Base-by-base conservation (phyloP, 2,797 vertebrate genomes). In the Bufotes viridis region DNA sequence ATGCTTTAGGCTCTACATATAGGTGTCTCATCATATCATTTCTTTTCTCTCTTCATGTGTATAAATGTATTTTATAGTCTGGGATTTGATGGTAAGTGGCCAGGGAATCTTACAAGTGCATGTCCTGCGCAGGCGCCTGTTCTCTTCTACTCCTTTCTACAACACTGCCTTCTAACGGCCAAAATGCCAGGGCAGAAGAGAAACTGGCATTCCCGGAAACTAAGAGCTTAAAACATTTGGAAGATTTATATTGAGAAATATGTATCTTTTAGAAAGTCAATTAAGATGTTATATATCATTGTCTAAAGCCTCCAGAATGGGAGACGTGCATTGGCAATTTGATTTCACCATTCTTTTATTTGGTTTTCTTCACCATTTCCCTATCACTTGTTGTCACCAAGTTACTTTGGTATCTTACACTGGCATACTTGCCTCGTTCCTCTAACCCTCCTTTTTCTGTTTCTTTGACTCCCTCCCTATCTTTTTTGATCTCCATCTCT, bases 1-100 rank as follows among this genome's bases (percentile, higher is more conserved):
- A 4, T 14, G 26, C 18, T 34, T 58, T 60, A 17, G 26, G 26
- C 15, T 10, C 10, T 42, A 34, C 26, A 11, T 80, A 42, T 18
- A 60, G 78, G 57, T 60, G 26, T 18, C 55, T 34, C 18, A 80
- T 90, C 70, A 7, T 76, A 26, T 80, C 0, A 34, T 34, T 29
- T 85, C 84, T 29, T 81, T 78, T 82, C 55, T 63, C 81, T 58
- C 20, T 2, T 53, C 20, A 75, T 76, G 70, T 74, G 17, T 74
- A 22, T 75, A 75, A 12, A 75, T 75, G 72, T 75, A 75, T 51
- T 24, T 7, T 78, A 55, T 78, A 55, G 22, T n/a, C 74, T 14
- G 42, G 42, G 42, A 51, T 76, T 2, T 51, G 22, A n/a, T 0
- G 74, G 74, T 78, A 78, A 78, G 49, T 78, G 74, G 15, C 74